Percentiles rank a stretch among this genome's conserved stretches.
Evolutionary conservation across 2,888 invertebrate species (phyloP).

Genomic region (Prosopocoilus inquinatus): DNA sequence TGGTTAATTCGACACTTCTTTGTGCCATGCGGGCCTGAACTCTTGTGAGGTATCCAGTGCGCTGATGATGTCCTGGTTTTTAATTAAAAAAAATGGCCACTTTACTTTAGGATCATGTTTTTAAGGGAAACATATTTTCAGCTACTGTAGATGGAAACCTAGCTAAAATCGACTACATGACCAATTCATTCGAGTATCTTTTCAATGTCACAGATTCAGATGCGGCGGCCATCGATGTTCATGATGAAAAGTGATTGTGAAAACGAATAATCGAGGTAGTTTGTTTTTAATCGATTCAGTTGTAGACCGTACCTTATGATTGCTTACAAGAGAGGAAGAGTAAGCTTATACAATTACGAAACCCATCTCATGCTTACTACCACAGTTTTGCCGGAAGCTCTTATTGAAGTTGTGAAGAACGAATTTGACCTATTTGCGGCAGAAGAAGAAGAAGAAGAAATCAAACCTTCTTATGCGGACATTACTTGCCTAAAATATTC

Average conservation of each 20-base stretch:
- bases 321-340: conserved; percentile 52
- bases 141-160: conserved; percentile 53
- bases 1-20: no score
- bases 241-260: conserved; percentile 54
- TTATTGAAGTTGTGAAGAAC: conserved; percentile 2
- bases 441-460: background rate
- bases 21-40: no score
- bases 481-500: conserved; percentile 56
- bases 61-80: no score
- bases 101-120: no score
- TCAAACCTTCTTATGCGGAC: conserved; percentile 19
- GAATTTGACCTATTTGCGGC: background rate
- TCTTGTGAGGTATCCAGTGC: no score
- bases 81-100: no score
- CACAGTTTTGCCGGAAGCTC: conserved; percentile 20
- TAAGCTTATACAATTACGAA: conserved; percentile 53
- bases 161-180: conserved; percentile 53
- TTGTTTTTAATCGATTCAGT: conserved; percentile 12
- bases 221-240: conserved; percentile 51
- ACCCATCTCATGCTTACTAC: conserved; percentile 33
- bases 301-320: conserved; percentile 53
- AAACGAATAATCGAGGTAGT: conserved; percentile 20
- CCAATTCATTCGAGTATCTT: conserved; percentile 50
- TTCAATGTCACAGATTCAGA: conserved; percentile 48
- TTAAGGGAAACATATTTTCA: conserved; percentile 30